Conservation (phyloP, 1,140 invertebrate species). For the Drosophila pandora region DNA sequence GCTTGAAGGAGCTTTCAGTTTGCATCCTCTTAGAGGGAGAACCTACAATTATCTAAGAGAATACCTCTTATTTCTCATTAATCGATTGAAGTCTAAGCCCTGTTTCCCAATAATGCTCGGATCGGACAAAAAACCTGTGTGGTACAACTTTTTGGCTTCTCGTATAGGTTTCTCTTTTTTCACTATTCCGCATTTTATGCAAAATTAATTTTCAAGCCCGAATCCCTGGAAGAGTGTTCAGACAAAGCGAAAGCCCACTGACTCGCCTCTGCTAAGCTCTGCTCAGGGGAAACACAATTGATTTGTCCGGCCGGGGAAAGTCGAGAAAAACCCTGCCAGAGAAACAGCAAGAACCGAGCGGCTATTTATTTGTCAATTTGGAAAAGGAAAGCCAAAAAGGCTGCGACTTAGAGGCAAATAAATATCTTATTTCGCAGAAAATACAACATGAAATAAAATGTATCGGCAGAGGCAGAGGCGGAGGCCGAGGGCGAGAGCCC, state of each 20-base stretch:
- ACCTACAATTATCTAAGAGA: not conserved
- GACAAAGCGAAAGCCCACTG: conserved; percentile 40
- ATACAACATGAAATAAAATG: conserved; percentile 61
- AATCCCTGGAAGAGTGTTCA: conserved; percentile 37
- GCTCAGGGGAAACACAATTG: conserved; percentile 52
- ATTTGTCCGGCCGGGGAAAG: conserved; percentile 25
- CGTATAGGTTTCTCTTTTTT: not conserved
- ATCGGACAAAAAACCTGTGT: not conserved
- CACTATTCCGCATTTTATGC: conserved; percentile 26
- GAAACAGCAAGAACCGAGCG: conserved; percentile 12
- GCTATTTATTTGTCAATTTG: conserved; percentile 79
- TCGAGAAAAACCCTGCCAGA: conserved; percentile 12
- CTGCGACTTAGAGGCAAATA: conserved; percentile 67
- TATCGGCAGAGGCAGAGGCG: conserved; percentile 32
- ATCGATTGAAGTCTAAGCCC: not conserved
- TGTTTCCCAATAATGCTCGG: not conserved
- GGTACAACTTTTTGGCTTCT: conserved; percentile 3
- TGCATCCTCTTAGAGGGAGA: too few relatives aligned
- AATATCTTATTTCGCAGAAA: conserved; percentile 73
- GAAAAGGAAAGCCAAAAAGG: conserved; percentile 51
- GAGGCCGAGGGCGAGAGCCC: conserved; percentile 26
- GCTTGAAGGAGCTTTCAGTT: too few relatives aligned
- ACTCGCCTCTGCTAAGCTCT: conserved; percentile 48
- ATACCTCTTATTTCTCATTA: not conserved
- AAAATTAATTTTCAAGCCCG: conserved; percentile 65